Conservation (phyloP, 92 coral and sea anemone genomes). For the Micromussa lordhowensis region DNA sequence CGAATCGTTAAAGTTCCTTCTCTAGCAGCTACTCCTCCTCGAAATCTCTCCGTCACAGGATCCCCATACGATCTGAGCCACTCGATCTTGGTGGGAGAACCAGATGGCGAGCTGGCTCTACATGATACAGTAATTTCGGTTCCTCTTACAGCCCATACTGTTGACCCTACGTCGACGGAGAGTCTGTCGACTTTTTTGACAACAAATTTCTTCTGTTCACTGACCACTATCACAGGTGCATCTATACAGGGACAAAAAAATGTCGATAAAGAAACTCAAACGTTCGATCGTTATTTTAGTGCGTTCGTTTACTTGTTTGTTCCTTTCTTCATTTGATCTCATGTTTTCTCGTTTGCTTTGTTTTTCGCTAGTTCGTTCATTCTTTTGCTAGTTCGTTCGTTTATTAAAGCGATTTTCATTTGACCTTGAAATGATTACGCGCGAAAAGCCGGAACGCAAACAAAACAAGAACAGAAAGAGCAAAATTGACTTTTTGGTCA, state of each 20-base stretch:
- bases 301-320: no score
- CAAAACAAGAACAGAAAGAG: no score
- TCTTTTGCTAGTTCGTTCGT: background rate
- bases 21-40: conserved; percentile 69
- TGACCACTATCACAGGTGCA: conserved; percentile 62
- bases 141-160: conserved; percentile 75
- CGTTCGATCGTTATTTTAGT: no score
- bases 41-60: conserved; percentile 60
- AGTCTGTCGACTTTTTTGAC: conserved; percentile 23
- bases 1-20: conserved; percentile 65
- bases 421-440: no score
- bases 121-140: conserved; percentile 72
- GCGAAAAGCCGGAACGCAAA: no score
- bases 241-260: background rate
- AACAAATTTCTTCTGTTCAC: conserved; percentile 44
- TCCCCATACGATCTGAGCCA: conserved; percentile 54
- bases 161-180: conserved; percentile 73
- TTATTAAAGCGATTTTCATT: no score
- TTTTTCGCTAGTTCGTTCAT: background rate
- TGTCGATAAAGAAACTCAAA: no score
- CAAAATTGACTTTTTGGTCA: no score
- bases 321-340: no score
- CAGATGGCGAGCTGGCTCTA: conserved; percentile 58
- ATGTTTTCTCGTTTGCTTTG: no score
- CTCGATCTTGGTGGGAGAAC: conserved; percentile 43